phyloP scores from a whole-genome alignment of 1,140 invertebrate species.

The Camponotus vicinus region DNA sequence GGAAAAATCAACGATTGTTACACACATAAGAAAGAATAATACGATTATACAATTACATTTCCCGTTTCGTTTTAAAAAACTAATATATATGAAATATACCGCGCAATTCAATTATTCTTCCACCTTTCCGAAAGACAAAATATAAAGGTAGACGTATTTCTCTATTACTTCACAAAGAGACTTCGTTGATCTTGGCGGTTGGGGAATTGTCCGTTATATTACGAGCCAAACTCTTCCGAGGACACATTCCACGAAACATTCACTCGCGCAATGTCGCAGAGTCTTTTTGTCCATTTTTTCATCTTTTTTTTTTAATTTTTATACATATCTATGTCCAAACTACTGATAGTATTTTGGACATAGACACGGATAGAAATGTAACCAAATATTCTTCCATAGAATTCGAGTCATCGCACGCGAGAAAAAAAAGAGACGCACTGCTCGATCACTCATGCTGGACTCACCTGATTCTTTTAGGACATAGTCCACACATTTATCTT shows the following conservation, averaged over 20 bases:
- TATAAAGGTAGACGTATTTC: conserved; percentile 64
- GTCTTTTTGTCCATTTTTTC: conserved; percentile 54
- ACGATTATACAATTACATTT: conserved; percentile 53
- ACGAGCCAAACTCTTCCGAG: conserved; percentile 65
- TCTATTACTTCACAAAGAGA: conserved; percentile 40
- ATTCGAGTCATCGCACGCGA: conserved; percentile 55
- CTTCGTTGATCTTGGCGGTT: conserved; percentile 45
- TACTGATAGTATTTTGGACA: conserved; percentile 26
- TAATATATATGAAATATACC: conserved; percentile 34
- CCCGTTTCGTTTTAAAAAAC: conserved; percentile 46
- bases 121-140: conserved; percentile 47
- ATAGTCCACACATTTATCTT: not conserved
- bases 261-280: conserved; percentile 64
- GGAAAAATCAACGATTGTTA: conserved; percentile 29
- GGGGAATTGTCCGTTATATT: conserved; percentile 32
- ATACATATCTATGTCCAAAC: conserved; percentile 51
- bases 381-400: conserved; percentile 53
- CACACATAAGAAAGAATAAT: conserved; percentile 47
- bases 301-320: conserved; percentile 22
- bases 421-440: conserved; percentile 33
- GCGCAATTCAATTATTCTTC: conserved; percentile 25
- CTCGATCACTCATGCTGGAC: conserved; percentile 53
- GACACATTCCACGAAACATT: conserved; percentile 53
- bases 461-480: conserved; percentile 35
- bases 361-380: not conserved